phyloP scores from a whole-genome alignment of 2,797 vertebrate species.

The Scyliorhinus canicula region DNA sequence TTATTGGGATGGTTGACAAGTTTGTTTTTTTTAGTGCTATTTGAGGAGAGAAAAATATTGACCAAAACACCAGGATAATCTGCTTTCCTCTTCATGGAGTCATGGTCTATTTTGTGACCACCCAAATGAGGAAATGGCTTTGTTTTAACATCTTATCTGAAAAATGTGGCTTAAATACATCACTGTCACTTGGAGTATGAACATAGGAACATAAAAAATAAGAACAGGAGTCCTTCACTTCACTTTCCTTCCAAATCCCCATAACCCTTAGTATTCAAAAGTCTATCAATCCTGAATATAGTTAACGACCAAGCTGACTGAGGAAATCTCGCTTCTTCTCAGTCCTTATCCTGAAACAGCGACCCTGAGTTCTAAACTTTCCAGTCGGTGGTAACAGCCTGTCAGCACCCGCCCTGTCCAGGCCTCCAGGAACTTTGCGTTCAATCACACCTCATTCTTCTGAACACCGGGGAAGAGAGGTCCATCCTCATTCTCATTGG shows the following conservation, averaged over 20 bases:
- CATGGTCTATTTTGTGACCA: not conserved
- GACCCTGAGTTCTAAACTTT: not conserved
- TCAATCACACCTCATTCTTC: too few relatives aligned
- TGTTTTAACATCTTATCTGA: not conserved
- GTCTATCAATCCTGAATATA: too few relatives aligned
- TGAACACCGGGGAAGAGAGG: too few relatives aligned
- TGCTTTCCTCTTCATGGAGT: not conserved
- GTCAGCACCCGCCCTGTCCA: not conserved
- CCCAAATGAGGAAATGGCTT: not conserved
- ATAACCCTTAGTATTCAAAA: not conserved
- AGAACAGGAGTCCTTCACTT: not conserved
- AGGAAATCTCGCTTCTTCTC: not conserved
- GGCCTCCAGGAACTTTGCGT: not conserved
- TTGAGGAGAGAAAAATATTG: not conserved
- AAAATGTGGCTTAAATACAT: not conserved
- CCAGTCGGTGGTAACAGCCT: not conserved
- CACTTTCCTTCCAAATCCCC: not conserved
- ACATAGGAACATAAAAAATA: not conserved
- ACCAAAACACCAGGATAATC: not conserved
- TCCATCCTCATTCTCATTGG: not conserved
- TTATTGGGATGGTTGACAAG: not conserved
- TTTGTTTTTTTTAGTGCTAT: not conserved
- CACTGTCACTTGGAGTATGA: not conserved
- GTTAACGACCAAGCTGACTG: too few relatives aligned
- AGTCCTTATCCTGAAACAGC: not conserved